These are phyloP conservation scores for Anodontia alba DNA, from an alignment of 2,888 invertebrate genomes.

Conservation along the genomic window DNA sequence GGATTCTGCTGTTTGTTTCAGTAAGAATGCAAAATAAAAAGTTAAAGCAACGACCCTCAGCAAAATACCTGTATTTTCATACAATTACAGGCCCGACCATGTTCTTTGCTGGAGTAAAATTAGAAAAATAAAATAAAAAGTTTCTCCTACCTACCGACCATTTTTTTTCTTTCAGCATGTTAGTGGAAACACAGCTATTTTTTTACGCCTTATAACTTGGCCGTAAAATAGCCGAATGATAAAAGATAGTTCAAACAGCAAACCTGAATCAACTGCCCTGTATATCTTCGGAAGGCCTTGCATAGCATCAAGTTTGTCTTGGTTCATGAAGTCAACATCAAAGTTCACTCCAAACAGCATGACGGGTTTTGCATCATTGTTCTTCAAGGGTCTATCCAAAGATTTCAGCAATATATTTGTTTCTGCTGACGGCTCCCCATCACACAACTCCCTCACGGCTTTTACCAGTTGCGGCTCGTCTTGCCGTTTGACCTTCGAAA, in stretches of 20 bases:
- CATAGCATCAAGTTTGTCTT: neutral
- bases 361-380: neutral
- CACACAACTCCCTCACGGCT: conserved; percentile 4
- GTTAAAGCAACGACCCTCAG: no score
- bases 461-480: neutral
- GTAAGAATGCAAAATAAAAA: no score
- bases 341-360: conserved; percentile 12
- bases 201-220: no score
- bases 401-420: neutral
- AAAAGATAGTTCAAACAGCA: neutral
- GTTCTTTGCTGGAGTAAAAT: neutral
- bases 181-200: no score
- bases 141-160: neutral
- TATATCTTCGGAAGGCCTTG: neutral
- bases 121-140: neutral
- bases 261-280: conserved; percentile 9
- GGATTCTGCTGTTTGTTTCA: no score
- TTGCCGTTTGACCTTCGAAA: conserved; percentile 7
- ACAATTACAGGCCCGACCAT: no score
- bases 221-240: neutral
- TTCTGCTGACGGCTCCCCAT: conserved; percentile 9
- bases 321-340: conserved; percentile 7
- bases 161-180: neutral
- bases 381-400: neutral
- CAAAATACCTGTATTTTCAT: no score